Evolutionary conservation across 2,797 vertebrate species (phyloP).

Genomic region (Benthosema pterotum): DNA sequence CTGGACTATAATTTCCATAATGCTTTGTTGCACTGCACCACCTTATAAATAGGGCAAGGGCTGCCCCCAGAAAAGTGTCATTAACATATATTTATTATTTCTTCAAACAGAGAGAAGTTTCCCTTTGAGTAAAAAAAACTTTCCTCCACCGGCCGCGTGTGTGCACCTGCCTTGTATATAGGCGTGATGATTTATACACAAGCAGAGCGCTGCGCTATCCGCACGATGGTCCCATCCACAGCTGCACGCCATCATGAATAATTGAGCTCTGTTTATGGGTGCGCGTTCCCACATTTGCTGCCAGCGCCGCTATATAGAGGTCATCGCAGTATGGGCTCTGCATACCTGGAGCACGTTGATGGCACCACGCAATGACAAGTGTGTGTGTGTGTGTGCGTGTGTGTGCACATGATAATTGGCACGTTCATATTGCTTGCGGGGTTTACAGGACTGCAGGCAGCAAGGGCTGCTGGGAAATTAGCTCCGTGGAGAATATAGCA

Average conservation of each 20-base stretch:
- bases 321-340: constrained; percentile 54
- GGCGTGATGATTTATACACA: constrained; percentile 26
- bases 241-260: constrained; percentile 56
- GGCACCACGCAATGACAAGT: too few species aligned
- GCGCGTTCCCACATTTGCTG: constrained; percentile 24
- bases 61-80: too few species aligned
- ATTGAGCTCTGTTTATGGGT: constrained; percentile 48
- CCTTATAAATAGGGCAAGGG: too few species aligned
- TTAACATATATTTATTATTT: too few species aligned
- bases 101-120: too few species aligned
- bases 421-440: constrained; percentile 33
- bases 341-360: constrained; percentile 28
- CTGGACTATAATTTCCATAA: too few species aligned
- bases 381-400: too few species aligned
- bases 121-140: too few species aligned
- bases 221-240: background rate
- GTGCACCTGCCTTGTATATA: constrained; percentile 32
- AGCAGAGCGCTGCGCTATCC: constrained; percentile 18
- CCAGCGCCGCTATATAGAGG: constrained; percentile 26
- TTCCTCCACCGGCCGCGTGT: constrained; percentile 17
- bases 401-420: constrained; percentile 40
- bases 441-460: constrained; percentile 45
- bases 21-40: too few species aligned
- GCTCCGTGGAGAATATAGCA: constrained; percentile 45
- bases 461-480: constrained; percentile 53